phyloP scores from a whole-genome alignment of 2,113 vertebrate genomes.

The Spea bombifrons region DNA sequence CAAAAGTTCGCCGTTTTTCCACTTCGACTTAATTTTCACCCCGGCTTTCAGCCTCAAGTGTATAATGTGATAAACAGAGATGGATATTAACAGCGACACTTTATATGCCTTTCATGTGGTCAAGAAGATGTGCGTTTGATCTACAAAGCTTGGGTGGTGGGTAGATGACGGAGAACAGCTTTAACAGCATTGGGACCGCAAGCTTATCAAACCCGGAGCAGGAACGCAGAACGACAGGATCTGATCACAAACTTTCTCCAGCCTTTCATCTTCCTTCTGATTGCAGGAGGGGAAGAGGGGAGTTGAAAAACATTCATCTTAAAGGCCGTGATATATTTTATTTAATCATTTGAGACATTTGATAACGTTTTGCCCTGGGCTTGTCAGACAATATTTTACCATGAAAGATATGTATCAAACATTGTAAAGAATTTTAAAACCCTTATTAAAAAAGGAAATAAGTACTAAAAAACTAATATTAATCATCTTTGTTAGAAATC shows the following conservation, averaged over 20 bases:
- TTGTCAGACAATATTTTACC: background rate
- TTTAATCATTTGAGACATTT: slow-evolving; percentile 21
- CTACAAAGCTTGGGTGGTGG: slow-evolving; percentile 30
- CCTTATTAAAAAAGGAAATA: too few species aligned
- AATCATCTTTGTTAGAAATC: too few species aligned
- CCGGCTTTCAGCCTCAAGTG: slow-evolving; percentile 2
- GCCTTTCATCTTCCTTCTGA: slow-evolving; percentile 34
- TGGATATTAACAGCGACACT: slow-evolving; percentile 24
- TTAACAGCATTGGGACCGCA: slow-evolving; percentile 28
- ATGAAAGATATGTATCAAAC: background rate
- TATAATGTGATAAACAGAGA: slow-evolving; percentile 34
- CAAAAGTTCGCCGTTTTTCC: background rate
- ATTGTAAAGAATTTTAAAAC: too few species aligned
- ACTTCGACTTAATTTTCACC: slow-evolving; percentile 1
- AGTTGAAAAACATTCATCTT: slow-evolving; percentile 8
- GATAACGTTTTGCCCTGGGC: background rate
- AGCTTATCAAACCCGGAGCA: slow-evolving; percentile 32
- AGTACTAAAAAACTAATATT: too few species aligned
- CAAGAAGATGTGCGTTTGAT: slow-evolving; percentile 29
- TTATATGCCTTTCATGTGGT: slow-evolving; percentile 39
- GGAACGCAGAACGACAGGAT: slow-evolving; percentile 30
- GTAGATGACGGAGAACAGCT: slow-evolving; percentile 14
- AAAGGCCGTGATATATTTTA: slow-evolving; percentile 19
- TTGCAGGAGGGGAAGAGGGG: slow-evolving; percentile 17
- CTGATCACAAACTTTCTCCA: slow-evolving; percentile 10